Base-by-base conservation (phyloP, 2,888 invertebrate genomes). In the Protodeltote pygarga region DNA sequence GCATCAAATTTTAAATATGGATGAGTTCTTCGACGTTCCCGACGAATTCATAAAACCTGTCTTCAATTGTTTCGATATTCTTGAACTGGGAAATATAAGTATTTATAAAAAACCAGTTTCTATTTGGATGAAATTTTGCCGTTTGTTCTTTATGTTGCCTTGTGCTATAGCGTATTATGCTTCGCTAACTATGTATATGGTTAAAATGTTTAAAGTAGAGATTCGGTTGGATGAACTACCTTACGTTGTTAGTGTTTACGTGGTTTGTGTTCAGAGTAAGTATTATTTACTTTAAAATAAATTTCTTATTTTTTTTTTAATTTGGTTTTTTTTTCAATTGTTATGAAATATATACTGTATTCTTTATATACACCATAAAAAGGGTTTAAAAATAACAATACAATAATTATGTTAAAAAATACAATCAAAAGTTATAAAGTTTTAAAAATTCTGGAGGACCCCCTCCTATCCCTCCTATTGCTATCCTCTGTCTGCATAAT, bases 251-350 rank as follows among this genome's bases (percentile, higher is more conserved):
- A 70, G 77, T 8, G 37, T 75, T 3, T 67, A 67, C 10, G 62
- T 70, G 0, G 52, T 77, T 11, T 41, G 50, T 31, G 51, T 58
- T 2, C 79, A 79, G 61, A 40, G 78, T 78, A 53, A 42, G 66
- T 57, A 25, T 8, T 4, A 23, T 16, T 5, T 20, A 5, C 8
- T 4, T 21, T n/a, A 21, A 8, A 3, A 11, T 13, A 11, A 11
- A 6, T 13, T 23, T 23, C 1, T 19, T 19, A 6, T 19, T 19
- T 4, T 6, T 19, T 19, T 6, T 19, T 19, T 19, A 19, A 2
- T 19, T 2, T 5, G 6, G 19, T 5, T 5, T 19, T 6, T 19
- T 19, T 6, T 19, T 19, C 6, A 6, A 4, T 19, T 19, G 4
- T 19, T 19, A 2, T 2, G 19, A 19, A 19, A 19, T 1, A 19